Evolutionary conservation across 2,113 vertebrate genomes (phyloP).

Genomic region (Nothoprocta pentlandii): DNA sequence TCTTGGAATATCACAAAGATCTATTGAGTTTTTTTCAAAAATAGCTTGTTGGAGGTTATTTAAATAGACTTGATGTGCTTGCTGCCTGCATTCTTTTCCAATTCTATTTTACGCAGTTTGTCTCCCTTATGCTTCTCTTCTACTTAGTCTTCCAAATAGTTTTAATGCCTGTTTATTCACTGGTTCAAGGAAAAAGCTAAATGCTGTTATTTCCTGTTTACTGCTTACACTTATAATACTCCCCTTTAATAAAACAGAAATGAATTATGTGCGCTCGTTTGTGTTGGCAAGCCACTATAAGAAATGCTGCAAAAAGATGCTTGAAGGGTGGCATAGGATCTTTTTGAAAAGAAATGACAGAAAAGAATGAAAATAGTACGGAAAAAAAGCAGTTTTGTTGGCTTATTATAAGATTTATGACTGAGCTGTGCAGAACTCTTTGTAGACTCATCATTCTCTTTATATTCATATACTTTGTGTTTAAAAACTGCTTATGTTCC

Average conservation of each 20-base stretch:
- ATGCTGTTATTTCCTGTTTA: conserved; percentile 58
- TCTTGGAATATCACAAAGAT: neutral
- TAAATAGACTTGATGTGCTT: conserved; percentile 5
- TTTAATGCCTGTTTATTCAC: conserved; percentile 39
- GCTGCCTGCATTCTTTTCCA: neutral
- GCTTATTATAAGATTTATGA: neutral
- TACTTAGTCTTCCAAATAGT: conserved; percentile 16
- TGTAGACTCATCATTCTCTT: neutral
- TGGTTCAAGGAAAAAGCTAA: conserved; percentile 50
- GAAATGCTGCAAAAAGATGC: conserved; percentile 19
- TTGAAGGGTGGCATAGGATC: neutral
- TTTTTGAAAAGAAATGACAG: neutral
- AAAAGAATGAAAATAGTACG: neutral
- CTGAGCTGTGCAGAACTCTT: neutral
- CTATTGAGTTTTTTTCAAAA: conserved; percentile 26
- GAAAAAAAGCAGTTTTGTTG: neutral
- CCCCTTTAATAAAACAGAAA: conserved; percentile 66
- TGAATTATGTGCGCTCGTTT: conserved; percentile 44
- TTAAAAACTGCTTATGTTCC: conserved; percentile 20
- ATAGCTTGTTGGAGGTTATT: conserved; percentile 15
- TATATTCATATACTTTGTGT: neutral
- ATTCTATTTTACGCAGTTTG: neutral
- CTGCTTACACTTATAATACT: conserved; percentile 22
- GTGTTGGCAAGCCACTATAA: conserved; percentile 5
- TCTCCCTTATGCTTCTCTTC: neutral